Conservation (phyloP, 2,888 invertebrate species). For the Synanthedon tipuliformis region DNA sequence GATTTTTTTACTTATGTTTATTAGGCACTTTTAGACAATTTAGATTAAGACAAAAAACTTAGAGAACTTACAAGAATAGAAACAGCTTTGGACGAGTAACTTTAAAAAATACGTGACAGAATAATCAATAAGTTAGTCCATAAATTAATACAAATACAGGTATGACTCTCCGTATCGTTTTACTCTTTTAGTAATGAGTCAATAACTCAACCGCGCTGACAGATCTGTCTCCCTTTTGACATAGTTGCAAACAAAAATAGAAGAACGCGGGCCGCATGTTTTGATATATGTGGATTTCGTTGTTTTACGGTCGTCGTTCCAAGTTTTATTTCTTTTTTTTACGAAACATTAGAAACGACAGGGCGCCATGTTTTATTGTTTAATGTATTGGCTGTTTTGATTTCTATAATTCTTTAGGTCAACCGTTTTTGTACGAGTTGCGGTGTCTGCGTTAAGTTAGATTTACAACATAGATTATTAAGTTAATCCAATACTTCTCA, state of each 20-base stretch:
- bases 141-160: too few species aligned
- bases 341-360: conserved; percentile 39
- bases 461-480: too few species aligned
- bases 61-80: too few species aligned
- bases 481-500: too few species aligned
- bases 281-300: conserved; percentile 43
- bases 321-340: conserved; percentile 47
- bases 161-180: not conserved
- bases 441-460: too few species aligned
- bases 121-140: too few species aligned
- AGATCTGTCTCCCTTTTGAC: conserved; percentile 54
- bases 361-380: conserved; percentile 4
- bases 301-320: conserved; percentile 26
- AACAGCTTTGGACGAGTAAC: too few species aligned
- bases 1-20: too few species aligned
- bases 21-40: too few species aligned
- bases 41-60: too few species aligned
- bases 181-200: not conserved
- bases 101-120: too few species aligned
- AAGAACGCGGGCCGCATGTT: conserved; percentile 29
- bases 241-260: conserved; percentile 57
- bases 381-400: conserved; percentile 5
- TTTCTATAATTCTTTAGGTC: not conserved
- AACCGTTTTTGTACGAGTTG: too few species aligned
- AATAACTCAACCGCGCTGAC: conserved; percentile 25